Conservation (phyloP, 2,797 vertebrate genomes). For the Phyllotis vaccarum region DNA sequence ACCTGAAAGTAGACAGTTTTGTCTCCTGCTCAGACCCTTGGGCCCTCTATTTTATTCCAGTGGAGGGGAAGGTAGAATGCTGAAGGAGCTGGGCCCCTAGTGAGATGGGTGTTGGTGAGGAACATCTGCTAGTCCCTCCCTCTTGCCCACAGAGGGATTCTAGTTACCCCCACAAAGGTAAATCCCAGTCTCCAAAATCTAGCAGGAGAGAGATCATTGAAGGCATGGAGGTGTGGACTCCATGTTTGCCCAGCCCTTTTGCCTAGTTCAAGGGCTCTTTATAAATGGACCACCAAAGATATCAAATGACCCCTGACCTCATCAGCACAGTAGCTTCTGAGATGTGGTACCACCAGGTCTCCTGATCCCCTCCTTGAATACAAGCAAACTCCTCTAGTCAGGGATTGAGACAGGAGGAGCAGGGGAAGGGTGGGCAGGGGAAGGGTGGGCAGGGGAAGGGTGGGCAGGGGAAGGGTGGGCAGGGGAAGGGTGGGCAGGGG, state of each 20-base stretch:
- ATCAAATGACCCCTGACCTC: neutral
- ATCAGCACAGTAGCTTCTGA: neutral
- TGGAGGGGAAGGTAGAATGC: neutral
- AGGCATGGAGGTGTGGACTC: neutral
- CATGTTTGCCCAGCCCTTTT: neutral
- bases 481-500: neutral
- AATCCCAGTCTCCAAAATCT: neutral
- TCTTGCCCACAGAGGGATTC: neutral
- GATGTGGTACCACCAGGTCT: neutral
- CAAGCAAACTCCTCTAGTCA: neutral
- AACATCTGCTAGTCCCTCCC: neutral
- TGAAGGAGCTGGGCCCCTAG: neutral
- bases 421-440: neutral
- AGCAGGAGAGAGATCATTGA: neutral
- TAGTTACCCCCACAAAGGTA: conserved; percentile 4
- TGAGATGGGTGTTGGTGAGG: neutral
- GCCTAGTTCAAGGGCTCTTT: neutral
- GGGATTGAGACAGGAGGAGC: neutral
- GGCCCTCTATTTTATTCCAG: neutral
- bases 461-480: no score
- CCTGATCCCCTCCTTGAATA: neutral
- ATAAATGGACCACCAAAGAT: neutral
- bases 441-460: no score
- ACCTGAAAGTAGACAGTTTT: neutral
- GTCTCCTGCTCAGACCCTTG: neutral